phyloP scores from a whole-genome alignment of 2,888 invertebrate species.

The Meteorus cinctellus region DNA sequence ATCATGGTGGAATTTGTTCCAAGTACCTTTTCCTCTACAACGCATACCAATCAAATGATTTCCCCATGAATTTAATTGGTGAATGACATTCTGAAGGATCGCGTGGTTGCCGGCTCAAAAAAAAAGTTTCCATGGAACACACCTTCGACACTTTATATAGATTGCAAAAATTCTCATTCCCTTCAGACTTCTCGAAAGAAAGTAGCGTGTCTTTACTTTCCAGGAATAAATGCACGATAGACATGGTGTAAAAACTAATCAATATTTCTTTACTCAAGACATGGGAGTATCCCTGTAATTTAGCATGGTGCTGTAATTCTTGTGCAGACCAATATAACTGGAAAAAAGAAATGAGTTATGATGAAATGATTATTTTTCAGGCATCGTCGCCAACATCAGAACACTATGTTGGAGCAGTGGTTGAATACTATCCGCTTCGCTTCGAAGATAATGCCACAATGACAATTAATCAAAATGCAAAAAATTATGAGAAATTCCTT shows the following conservation, averaged over 20 bases:
- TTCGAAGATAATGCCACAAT: conserved; percentile 46
- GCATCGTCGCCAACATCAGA: conserved; percentile 72
- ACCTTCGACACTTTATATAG: too few relatives aligned
- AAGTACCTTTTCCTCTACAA: too few relatives aligned
- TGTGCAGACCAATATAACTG: background rate
- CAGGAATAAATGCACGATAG: background rate
- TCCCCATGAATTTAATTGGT: too few relatives aligned
- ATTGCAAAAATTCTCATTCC: too few relatives aligned
- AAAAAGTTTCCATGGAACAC: too few relatives aligned
- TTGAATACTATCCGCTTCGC: conserved; percentile 76
- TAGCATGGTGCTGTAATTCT: background rate
- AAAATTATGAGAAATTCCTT: conserved; percentile 72
- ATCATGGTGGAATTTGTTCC: too few relatives aligned
- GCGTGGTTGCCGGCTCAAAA: too few relatives aligned
- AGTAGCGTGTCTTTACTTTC: background rate
- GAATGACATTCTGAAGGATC: too few relatives aligned
- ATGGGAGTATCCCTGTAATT: too few relatives aligned
- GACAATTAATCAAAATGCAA: conserved; percentile 59
- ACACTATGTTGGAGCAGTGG: conserved; percentile 79
- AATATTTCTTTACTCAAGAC: too few relatives aligned
- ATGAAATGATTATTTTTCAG: conserved; percentile 38
- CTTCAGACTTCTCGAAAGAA: too few relatives aligned
- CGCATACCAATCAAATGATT: too few relatives aligned
- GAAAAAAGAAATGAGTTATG: background rate
- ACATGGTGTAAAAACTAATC: background rate